Conservation (phyloP, 92 coral and sea anemone species). For the Montipora capitata region DNA sequence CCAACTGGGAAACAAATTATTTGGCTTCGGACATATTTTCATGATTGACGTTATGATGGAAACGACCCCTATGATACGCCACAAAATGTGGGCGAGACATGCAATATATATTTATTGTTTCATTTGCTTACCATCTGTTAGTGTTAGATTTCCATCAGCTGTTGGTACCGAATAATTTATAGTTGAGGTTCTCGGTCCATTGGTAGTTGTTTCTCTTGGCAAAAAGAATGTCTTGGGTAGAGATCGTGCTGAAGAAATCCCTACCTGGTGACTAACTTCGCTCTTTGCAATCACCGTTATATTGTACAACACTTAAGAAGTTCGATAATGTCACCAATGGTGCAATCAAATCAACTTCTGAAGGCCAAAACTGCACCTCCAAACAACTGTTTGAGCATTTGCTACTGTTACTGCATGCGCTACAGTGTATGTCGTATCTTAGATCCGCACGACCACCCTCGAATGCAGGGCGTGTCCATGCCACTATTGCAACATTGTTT, state of each 20-base stretch:
- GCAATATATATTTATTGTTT: background rate
- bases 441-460: constrained; percentile 88
- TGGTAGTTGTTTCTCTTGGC: no score
- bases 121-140: constrained; percentile 7
- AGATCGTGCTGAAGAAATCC: background rate
- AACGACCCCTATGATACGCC: no score
- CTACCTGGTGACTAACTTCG: constrained; percentile 81
- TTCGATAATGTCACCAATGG: background rate
- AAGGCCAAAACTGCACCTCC: background rate
- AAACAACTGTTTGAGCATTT: background rate
- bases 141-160: background rate
- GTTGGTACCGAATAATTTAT: no score
- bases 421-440: constrained; percentile 32
- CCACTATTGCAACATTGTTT: constrained; percentile 60
- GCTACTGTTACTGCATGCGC: background rate
- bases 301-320: constrained; percentile 39
- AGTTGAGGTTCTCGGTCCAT: no score
- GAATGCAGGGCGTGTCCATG: constrained; percentile 86
- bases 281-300: constrained; percentile 75
- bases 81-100: no score
- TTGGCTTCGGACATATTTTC: no score
- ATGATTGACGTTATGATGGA: no score
- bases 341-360: background rate
- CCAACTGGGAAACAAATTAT: no score
- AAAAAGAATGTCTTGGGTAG: background rate